A percentile compares a stretch with the other conserved stretches of the same genome.
Evolutionary conservation across 2,113 vertebrate species (phyloP).

Genomic region (Setophaga coronata): DNA sequence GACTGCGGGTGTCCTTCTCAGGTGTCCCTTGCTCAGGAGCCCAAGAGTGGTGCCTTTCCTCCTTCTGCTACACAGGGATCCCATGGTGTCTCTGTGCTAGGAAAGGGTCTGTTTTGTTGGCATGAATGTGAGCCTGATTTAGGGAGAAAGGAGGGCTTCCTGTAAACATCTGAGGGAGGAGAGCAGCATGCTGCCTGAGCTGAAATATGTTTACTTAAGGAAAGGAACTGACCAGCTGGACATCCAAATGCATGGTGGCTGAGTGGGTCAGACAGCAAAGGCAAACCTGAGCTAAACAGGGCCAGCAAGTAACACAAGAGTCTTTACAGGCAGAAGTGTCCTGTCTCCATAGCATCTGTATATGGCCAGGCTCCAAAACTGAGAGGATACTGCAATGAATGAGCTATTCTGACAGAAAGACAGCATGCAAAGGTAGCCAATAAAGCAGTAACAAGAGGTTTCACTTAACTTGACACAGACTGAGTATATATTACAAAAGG

Average conservation of each 20-base stretch:
- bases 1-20: not conserved
- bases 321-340: not conserved
- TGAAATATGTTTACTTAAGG: not conserved
- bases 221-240: not conserved
- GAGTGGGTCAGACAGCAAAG: not conserved
- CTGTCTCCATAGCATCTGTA: not conserved
- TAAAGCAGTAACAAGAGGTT: not conserved
- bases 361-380: not conserved
- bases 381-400: not conserved
- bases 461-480: not conserved
- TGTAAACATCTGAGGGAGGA: not conserved
- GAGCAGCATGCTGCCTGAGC: accelerated
- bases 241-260: not conserved
- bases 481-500: not conserved
- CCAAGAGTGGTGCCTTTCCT: not conserved
- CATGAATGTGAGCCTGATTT: not conserved
- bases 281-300: not conserved
- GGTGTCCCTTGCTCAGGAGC: not conserved
- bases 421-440: not conserved
- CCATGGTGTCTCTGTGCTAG: not conserved
- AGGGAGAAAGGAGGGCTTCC: not conserved
- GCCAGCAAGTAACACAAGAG: not conserved
- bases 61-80: not conserved
- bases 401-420: not conserved
- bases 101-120: not conserved